Percentiles rank a stretch among this genome's conserved stretches.
phyloP scores from a whole-genome alignment of 2,888 invertebrate species.

The Lepidochitona cinerea region DNA sequence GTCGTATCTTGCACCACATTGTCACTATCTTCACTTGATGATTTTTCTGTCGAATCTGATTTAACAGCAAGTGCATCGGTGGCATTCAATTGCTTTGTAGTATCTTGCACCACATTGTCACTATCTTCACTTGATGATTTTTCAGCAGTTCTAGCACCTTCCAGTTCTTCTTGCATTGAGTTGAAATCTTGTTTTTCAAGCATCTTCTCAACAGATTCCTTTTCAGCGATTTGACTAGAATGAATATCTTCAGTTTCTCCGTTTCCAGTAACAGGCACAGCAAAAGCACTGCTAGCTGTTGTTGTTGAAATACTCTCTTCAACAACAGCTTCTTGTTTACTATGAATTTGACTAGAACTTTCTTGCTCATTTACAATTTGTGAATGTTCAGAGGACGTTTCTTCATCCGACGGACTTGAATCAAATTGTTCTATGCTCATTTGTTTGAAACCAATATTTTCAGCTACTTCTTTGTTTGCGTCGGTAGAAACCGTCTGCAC shows the following conservation, averaged over 20 bases:
- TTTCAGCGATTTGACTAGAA: not conserved
- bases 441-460: conserved; percentile 12
- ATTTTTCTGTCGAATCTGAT: not conserved
- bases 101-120: not conserved
- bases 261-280: not conserved
- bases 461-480: conserved; percentile 29
- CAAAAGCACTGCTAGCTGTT: not conserved
- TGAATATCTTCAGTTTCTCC: not conserved
- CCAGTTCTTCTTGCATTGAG: not conserved
- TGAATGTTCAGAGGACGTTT: no score
- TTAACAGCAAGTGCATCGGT: not conserved
- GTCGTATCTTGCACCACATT: not conserved
- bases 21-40: not conserved
- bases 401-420: not conserved
- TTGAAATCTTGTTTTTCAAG: not conserved
- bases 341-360: no score
- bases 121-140: not conserved
- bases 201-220: not conserved
- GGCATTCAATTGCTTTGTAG: not conserved
- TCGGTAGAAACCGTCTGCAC: conserved; percentile 39
- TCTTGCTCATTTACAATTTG: no score
- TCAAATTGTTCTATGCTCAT: not conserved
- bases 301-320: no score
- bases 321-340: not conserved
- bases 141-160: not conserved